Percentiles rank a stretch among this genome's conserved stretches.
phyloP scores from a whole-genome alignment of 92 coral and sea anemone genomes.

The Diadumene lineata region DNA sequence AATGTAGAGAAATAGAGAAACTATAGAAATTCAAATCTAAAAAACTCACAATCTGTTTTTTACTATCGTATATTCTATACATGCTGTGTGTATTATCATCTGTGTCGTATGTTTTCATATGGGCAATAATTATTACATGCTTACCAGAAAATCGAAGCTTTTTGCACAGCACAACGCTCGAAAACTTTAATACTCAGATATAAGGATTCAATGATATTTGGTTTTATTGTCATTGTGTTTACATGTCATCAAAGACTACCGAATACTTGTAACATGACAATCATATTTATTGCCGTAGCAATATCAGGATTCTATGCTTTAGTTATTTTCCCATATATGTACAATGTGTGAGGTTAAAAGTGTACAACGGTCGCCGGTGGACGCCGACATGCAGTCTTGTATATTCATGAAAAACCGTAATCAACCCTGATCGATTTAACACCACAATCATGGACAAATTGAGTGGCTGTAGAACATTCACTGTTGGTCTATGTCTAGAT shows the following conservation, averaged over 20 bases:
- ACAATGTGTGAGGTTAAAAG: neutral
- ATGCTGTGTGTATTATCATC: too few species aligned
- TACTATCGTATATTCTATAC: too few species aligned
- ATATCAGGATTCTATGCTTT: neutral
- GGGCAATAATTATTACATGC: neutral
- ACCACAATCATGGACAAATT: neutral
- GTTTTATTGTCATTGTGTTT: neutral
- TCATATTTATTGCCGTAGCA: constrained; percentile 6
- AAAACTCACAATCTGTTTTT: too few species aligned
- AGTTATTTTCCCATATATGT: constrained; percentile 1
- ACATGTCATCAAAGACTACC: neutral
- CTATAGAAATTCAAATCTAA: too few species aligned
- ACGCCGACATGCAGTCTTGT: too few species aligned
- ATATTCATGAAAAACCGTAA: too few species aligned
- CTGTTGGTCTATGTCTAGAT: neutral
- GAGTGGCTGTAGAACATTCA: neutral
- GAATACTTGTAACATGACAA: neutral
- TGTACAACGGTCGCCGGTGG: too few species aligned
- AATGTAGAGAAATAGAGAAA: too few species aligned
- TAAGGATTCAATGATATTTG: too few species aligned
- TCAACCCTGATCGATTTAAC: neutral
- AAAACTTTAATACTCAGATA: too few species aligned
- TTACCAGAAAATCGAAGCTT: neutral
- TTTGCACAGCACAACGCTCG: neutral
- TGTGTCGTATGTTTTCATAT: too few species aligned